These are phyloP conservation scores for Coluber constrictor DNA, from an alignment of 2,797 vertebrate genomes.

Conservation along the genomic window DNA sequence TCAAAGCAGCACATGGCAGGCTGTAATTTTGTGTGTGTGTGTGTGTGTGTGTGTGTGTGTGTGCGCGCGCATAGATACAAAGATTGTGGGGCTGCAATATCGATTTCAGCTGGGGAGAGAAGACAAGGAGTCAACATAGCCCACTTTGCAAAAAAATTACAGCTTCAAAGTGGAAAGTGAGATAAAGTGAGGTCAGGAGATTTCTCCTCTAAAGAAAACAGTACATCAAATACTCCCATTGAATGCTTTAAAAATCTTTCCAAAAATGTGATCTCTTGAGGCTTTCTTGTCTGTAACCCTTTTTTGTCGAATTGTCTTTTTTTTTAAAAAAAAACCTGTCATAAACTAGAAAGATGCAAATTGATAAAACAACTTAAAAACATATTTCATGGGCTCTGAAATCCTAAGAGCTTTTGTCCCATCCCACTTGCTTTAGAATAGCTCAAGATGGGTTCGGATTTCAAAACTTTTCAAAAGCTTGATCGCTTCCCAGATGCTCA, in stretches of 20 bases:
- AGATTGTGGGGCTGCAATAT: slow-evolving; percentile 42
- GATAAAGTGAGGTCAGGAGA: slow-evolving; percentile 53
- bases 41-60: not conserved
- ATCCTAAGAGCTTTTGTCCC: slow-evolving; percentile 34
- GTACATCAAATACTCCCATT: slow-evolving; percentile 52
- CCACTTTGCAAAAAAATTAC: slow-evolving; percentile 53
- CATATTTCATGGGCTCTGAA: slow-evolving; percentile 28
- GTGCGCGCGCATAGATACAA: not conserved
- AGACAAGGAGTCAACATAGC: slow-evolving; percentile 48
- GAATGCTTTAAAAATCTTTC: slow-evolving; percentile 45
- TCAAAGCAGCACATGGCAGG: slow-evolving; percentile 7
- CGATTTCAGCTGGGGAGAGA: slow-evolving; percentile 56
- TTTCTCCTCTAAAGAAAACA: slow-evolving; percentile 37
- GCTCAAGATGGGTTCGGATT: slow-evolving; percentile 1
- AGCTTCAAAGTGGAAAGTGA: slow-evolving; percentile 49
- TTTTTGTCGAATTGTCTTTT: not conserved
- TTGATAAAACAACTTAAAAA: slow-evolving; percentile 27
- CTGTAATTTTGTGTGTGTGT: slow-evolving; percentile 30
- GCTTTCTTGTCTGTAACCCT: slow-evolving; percentile 6
- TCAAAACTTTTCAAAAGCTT: slow-evolving; percentile 28
- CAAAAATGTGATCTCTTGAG: slow-evolving; percentile 38
- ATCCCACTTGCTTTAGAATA: slow-evolving; percentile 38
- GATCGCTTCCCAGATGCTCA: not conserved
- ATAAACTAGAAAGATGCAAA: slow-evolving; percentile 9
- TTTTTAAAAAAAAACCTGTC: not conserved